Conservation (phyloP, 2,888 invertebrate genomes). For the Drosophila monieri region DNA sequence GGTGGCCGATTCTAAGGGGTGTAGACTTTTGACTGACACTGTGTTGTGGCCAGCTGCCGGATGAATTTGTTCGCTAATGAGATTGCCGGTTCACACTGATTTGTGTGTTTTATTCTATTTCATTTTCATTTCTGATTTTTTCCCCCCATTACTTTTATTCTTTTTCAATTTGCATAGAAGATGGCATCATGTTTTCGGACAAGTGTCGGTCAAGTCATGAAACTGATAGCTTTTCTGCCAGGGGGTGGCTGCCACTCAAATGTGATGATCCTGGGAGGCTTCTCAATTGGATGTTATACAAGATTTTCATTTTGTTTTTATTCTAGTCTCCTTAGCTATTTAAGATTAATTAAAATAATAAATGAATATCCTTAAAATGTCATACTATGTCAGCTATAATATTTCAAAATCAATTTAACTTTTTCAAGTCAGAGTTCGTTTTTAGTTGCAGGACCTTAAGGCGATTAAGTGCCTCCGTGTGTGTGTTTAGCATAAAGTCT, state of each 20-base stretch:
- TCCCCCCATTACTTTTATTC: background rate
- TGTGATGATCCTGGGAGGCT: background rate
- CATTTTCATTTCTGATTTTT: background rate
- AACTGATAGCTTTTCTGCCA: conserved; percentile 15
- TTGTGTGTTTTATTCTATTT: conserved; percentile 26
- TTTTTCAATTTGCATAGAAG: conserved; percentile 26
- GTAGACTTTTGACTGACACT: conserved; percentile 64
- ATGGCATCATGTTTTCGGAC: conserved; percentile 36
- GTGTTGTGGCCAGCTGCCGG: conserved; percentile 66
- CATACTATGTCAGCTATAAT: background rate
- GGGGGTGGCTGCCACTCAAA: background rate
- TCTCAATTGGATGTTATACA: background rate
- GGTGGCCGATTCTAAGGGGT: background rate
- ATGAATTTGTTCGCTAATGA: conserved; percentile 39
- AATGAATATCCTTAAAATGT: too few relatives aligned
- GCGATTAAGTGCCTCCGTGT: background rate
- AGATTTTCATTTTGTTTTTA: too few relatives aligned
- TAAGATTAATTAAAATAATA: too few relatives aligned
- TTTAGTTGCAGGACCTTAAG: background rate
- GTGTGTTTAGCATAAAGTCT: background rate
- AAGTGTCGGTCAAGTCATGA: conserved; percentile 22
- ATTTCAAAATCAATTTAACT: background rate
- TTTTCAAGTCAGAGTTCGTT: background rate
- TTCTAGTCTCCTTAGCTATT: too few relatives aligned
- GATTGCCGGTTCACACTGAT: conserved; percentile 22